Base-by-base conservation (phyloP, 1,140 invertebrate genomes). In the Chrysoperla carnea region DNA sequence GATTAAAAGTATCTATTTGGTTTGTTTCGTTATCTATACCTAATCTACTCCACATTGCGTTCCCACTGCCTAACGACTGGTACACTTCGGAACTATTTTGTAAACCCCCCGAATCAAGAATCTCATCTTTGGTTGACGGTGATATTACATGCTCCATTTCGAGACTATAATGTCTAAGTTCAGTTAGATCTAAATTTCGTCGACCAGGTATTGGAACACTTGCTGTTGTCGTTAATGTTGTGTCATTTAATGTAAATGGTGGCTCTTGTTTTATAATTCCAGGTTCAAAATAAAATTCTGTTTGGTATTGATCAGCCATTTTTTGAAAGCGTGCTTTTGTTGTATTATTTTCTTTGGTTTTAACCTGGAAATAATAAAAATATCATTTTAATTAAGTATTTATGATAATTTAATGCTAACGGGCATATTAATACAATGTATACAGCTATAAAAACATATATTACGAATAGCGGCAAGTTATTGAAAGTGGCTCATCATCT, bases 171-270 rank as follows among this genome's bases (percentile, higher is more conserved):
- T 72, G 68, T 11, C 62, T 46, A 13, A 56, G 47, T 27, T 60
- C 59, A n/a, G 47, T 51, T 13, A 69, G 52, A 44, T 68, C 66
- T 15, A 50, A 36, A 33, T 39, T 50, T 41, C 64, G 58, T 23
- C 68, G 59, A 12, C 59, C 55, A 8, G 72, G 72, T 37, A 76
- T 74, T 3, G 72, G 72, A 28, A 76, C 67, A 14, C 70, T 72
- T 29, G 69, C 72, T 14, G 68, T 68, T 53, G 56, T 51, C 40
- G 52, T 56, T 42, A 56, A 49, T 17, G 48, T 54, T 39, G 44
- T 55, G 23, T 42, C 54, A 49, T 48, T 56, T 50, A 50, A 53
- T 35, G 38, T 27, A 5, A 46, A 11, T 11, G 54, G 41, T 12
- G 62, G 62, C 47, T 68, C 66, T 50, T 66, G 57, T 50, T 68